Evolutionary conservation across 2,113 vertebrate genomes (phyloP), one percentile per base, ranked within the genome.

Genomic region (Eretmochelys imbricata): DNA sequence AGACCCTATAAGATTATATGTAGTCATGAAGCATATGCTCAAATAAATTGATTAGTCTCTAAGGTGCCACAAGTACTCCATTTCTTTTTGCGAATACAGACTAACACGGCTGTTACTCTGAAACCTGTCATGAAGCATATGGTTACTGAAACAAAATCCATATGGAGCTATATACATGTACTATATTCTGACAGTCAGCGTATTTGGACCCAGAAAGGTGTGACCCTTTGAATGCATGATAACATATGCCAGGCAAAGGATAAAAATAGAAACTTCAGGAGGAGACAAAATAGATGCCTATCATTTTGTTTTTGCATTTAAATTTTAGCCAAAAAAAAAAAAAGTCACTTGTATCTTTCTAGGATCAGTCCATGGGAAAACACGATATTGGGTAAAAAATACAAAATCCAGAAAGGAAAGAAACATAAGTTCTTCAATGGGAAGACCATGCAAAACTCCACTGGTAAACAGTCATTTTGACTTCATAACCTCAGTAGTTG

Each of bases 401-500:
- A 95, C 88, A 95, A 62, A 80, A 86, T 29, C 46, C 51, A 51
- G 82, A 96, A 94, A 94, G 94, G 97, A 97, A 98, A 83, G 93
- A 50, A 89, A 91, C 82, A 86, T n/a, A 93, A 89, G 78, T 49
- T 90, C 79, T 93, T 59, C 88, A 88, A 83, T n/a, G 84, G 8
- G 84, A 90, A 96, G 93, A 49, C 83, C 80, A 57, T 85, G 10
- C 69, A 85, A 90, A 97, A 78, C 84, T 89, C 94, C 90, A 84
- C 82, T 80, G 94, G 96, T 98, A 96, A 98, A 95, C 93, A 93
- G 80, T 80, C 82, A 25, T 22, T 90, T 85, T 84, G 53, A 93
- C 48, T 14, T 38, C n/a, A 38, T 11, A 51, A 78, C 84, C 91
- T 89, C 35, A 59, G 10, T 46, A 3, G 4, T 27, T 80, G 29